Evolutionary conservation across 2,113 vertebrate species (phyloP).

Genomic region (Anarrhichthys ocellatus): DNA sequence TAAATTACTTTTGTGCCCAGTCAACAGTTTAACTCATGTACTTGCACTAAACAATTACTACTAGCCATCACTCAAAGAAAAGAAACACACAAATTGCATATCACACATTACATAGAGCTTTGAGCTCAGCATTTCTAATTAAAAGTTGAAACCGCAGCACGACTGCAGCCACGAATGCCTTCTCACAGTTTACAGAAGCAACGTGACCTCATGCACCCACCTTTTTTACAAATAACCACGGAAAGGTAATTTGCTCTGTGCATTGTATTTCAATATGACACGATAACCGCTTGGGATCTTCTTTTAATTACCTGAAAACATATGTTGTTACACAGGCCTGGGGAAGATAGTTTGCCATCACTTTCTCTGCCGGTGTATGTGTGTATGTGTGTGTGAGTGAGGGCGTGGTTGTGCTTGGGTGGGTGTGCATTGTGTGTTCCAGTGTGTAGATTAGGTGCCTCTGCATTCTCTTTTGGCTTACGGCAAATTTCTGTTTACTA

Average conservation of each 20-base stretch:
- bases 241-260: constrained; percentile 78
- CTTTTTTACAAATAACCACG: constrained; percentile 76
- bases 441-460: constrained; percentile 58
- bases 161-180: constrained; percentile 14
- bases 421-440: constrained; percentile 35
- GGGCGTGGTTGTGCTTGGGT: constrained; percentile 28
- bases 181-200: constrained; percentile 44
- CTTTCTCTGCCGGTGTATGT: constrained; percentile 45
- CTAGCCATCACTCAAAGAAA: not conserved
- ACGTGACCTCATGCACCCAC: constrained; percentile 54
- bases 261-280: constrained; percentile 82
- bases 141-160: constrained; percentile 30
- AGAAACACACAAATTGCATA: not conserved
- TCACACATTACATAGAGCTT: not conserved
- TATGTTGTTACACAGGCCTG: constrained; percentile 76
- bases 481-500: constrained; percentile 71
- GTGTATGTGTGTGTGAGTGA: constrained; percentile 17
- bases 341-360: constrained; percentile 73
- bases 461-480: constrained; percentile 69
- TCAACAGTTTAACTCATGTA: constrained; percentile 5
- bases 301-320: constrained; percentile 85
- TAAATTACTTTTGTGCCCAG: constrained; percentile 3
- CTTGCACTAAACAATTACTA: not conserved
- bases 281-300: constrained; percentile 75
- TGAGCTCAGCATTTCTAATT: constrained; percentile 41